A percentile compares a stretch with the other conserved stretches of the same genome.
These are phyloP conservation scores for Labeo rohita DNA, from an alignment of 2,113 vertebrate species.

Conservation along the genomic window DNA sequence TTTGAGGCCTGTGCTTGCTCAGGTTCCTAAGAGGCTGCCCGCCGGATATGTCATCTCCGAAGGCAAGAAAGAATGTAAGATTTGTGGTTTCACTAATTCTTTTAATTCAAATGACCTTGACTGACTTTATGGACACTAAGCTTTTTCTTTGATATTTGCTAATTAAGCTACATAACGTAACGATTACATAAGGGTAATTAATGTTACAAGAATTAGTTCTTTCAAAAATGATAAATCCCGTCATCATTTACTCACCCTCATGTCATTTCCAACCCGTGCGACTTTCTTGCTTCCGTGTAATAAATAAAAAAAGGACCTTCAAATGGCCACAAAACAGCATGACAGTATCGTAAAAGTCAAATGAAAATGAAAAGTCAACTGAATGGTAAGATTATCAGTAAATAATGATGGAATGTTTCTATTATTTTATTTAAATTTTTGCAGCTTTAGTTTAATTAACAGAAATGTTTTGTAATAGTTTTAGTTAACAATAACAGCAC, in stretches of 20 bases:
- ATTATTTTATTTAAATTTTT: neutral
- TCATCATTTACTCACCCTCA: neutral
- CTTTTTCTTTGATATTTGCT: neutral
- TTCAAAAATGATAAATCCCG: neutral
- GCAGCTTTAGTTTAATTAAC: too few relatives aligned
- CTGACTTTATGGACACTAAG: neutral
- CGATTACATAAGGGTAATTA: neutral
- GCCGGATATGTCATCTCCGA: conserved; percentile 54
- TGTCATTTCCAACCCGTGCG: neutral
- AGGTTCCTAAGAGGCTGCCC: conserved; percentile 52
- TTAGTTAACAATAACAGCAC: neutral
- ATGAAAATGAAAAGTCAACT: neutral
- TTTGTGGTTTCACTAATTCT: neutral
- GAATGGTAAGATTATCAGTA: neutral
- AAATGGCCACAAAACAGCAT: neutral
- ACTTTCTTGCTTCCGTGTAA: neutral
- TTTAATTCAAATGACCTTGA: neutral
- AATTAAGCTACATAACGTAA: neutral
- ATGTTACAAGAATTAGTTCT: neutral
- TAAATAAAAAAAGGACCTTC: neutral
- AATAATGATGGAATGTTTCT: neutral
- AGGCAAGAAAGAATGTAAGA: conserved; percentile 47
- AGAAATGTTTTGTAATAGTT: neutral
- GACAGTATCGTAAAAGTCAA: neutral
- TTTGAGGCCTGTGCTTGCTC: conserved; percentile 49